These are phyloP conservation scores for Eupelmus urozonus DNA, from an alignment of 2,888 invertebrate genomes.

Conservation along the genomic window DNA sequence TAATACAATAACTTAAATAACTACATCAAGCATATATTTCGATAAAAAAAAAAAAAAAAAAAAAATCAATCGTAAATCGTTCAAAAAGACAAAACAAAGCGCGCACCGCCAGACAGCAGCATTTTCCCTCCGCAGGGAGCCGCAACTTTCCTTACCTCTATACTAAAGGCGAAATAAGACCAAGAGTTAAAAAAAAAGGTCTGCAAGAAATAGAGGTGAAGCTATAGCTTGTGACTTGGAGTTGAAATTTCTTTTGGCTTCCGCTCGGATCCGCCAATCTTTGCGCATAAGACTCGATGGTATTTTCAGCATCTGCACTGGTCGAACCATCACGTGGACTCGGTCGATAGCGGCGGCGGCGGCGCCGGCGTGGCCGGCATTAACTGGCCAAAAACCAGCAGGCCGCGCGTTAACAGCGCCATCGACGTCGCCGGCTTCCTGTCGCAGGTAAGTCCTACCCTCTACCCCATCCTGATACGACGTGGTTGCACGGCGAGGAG, in stretches of 20 bases:
- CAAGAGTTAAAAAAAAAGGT: neutral
- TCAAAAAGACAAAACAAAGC: too few relatives aligned
- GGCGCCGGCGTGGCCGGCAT: constrained; percentile 81
- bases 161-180: constrained; percentile 1
- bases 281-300: constrained; percentile 59
- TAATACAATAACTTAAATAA: too few relatives aligned
- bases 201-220: neutral
- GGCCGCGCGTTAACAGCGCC: constrained; percentile 91
- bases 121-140: constrained; percentile 29
- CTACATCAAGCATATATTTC: too few relatives aligned
- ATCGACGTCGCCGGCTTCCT: constrained; percentile 87
- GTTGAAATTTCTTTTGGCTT: constrained; percentile 30
- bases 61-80: too few relatives aligned
- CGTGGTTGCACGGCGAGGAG: too few relatives aligned
- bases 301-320: constrained; percentile 84
- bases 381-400: constrained; percentile 81
- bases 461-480: too few relatives aligned
- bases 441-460: constrained; percentile 79
- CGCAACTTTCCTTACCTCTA: neutral
- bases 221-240: neutral
- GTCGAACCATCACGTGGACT: constrained; percentile 79
- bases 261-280: constrained; percentile 19
- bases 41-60: too few relatives aligned
- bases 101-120: too few relatives aligned
- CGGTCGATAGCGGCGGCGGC: constrained; percentile 78